These are phyloP conservation scores for Pachypeltis micranthus DNA, from an alignment of 1,140 invertebrate genomes.

Conservation along the genomic window DNA sequence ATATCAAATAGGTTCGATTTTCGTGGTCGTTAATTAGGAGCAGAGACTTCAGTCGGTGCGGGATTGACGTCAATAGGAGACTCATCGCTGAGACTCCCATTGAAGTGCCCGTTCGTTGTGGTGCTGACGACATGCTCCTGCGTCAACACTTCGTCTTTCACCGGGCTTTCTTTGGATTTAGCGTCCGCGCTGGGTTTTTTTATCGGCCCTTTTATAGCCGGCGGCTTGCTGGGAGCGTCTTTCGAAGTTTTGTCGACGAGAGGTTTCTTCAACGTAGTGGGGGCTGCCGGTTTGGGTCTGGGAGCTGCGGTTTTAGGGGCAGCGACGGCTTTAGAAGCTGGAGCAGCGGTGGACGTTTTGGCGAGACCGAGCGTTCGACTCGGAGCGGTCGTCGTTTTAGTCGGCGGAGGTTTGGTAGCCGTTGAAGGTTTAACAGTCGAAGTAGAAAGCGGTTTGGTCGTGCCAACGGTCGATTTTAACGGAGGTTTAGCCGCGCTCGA, in stretches of 20 bases:
- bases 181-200: constrained; percentile 14
- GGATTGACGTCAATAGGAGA: neutral
- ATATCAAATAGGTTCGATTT: too few relatives aligned
- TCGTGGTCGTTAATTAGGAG: neutral
- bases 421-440: neutral
- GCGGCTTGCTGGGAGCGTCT: neutral
- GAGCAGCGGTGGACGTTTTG: constrained; percentile 1
- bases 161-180: constrained; percentile 17
- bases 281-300: neutral
- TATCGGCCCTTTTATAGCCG: neutral
- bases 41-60: neutral
- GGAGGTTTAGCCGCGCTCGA: neutral
- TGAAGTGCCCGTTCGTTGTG: constrained; percentile 19
- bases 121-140: constrained; percentile 21
- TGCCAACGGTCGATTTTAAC: neutral
- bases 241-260: neutral
- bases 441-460: constrained; percentile 1
- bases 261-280: constrained; percentile 11
- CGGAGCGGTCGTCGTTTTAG: neutral
- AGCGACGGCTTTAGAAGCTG: neutral
- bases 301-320: constrained; percentile 6
- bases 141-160: constrained; percentile 10
- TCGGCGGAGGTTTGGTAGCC: neutral
- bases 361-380: neutral
- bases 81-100: neutral